Base-by-base conservation (phyloP, 2,113 vertebrate species). In the Prochilodus magdalenae region DNA sequence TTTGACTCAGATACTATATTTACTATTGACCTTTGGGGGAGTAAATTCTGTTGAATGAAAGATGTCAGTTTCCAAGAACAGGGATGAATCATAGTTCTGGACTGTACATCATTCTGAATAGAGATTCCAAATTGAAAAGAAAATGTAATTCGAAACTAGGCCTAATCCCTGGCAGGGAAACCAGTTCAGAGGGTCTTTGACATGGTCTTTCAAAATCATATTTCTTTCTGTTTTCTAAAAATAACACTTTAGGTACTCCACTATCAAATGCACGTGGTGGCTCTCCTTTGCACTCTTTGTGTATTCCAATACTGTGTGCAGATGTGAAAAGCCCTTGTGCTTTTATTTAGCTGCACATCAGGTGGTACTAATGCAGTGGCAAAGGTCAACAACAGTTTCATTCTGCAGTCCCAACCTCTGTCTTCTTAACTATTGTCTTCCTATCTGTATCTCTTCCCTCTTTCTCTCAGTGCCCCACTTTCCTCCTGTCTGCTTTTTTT, bases 401-500 rank as follows among this genome's bases (percentile, higher is more conserved):
- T 16, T 44, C 18, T 49, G 22, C 33, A 47, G 12, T 20, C 33
- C 20, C 10, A 59, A 70, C 16, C 62, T 69, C 59, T 77, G 67
- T 86, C 75, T 66, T 30, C 20, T 57, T 44, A 44, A 13, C 53
- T 30, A 36, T 24, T 40, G 24, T 71, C 26, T 33, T 26, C 59
- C n/a, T 73, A 24, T 75, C 6, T 62, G 27, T 65, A 29, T 73
- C 16, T 47, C 49, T 53, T 47, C 40, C 20, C 15, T 44, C 55
- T 62, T 27, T 62, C 57, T 75, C 59, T 73, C 30, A 60, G 18
- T 82, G 75, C 60, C 76, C 78, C 71, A 74, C 66, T 73, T 47
- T 73, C 55, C 27, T 22, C 15, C 15, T 57, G 47, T 18, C 27
- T 83, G 67, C 44, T 70, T 86, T 55, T 57, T 59, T 36, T 76